Percentiles rank a stretch among this genome's conserved stretches.
Evolutionary conservation across 2,888 invertebrate species (phyloP).

Genomic region (Drosophila lacicola): DNA sequence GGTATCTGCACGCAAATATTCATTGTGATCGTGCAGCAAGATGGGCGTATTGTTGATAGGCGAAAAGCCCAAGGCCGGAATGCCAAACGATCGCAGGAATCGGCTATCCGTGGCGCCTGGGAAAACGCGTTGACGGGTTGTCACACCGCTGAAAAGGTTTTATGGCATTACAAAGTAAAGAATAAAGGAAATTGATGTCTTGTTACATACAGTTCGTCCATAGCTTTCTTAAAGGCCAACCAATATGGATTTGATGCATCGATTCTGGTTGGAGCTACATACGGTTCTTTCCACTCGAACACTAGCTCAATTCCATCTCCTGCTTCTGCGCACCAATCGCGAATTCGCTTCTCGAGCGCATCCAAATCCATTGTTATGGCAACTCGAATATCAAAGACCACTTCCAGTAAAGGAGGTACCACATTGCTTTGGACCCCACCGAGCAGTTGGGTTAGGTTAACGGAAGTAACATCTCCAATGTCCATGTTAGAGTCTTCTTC

Average conservation of each 20-base stretch:
- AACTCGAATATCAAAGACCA: slow-evolving; percentile 88
- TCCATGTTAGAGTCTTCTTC: slow-evolving; percentile 82
- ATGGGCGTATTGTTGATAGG: slow-evolving; percentile 94
- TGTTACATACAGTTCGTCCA: slow-evolving; percentile 87
- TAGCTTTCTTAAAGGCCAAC: slow-evolving; percentile 88
- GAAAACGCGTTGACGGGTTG: slow-evolving; percentile 90
- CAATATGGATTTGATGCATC: slow-evolving; percentile 89
- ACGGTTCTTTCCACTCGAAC: slow-evolving; percentile 87
- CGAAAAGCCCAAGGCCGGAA: slow-evolving; percentile 95
- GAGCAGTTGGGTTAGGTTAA: slow-evolving; percentile 89
- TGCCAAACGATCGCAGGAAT: slow-evolving; percentile 91
- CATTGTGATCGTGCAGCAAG: slow-evolving; percentile 95
- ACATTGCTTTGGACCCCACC: slow-evolving; percentile 94
- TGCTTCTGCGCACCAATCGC: slow-evolving; percentile 88
- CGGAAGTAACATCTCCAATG: slow-evolving; percentile 90
- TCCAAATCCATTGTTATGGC: slow-evolving; percentile 86
- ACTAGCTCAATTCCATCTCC: slow-evolving; percentile 89
- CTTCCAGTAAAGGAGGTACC: slow-evolving; percentile 90
- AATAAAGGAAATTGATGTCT: background rate
- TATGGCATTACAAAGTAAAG: background rate
- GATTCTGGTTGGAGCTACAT: slow-evolving; percentile 87
- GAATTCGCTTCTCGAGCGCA: slow-evolving; percentile 86
- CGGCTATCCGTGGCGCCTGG: slow-evolving; percentile 95
- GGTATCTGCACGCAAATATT: slow-evolving; percentile 91
- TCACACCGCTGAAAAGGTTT: slow-evolving; percentile 87